phyloP scores from a whole-genome alignment of 2,797 vertebrate genomes.

The Neomorphus geoffroyi region DNA sequence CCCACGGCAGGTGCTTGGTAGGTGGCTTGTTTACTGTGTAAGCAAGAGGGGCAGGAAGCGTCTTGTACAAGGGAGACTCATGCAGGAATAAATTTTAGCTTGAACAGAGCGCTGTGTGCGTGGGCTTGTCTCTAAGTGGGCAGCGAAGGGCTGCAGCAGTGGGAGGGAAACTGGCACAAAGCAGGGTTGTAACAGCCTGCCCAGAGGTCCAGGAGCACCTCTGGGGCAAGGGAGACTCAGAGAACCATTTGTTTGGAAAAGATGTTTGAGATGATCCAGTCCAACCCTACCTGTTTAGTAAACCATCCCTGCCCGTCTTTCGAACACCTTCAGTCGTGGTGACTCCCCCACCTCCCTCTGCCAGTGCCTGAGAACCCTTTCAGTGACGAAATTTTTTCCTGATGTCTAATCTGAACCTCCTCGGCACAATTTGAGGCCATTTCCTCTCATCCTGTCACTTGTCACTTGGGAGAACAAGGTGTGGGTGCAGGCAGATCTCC shows the following conservation, averaged over 20 bases:
- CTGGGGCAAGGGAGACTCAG: background rate
- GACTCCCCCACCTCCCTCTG: no score
- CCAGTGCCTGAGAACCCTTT: no score
- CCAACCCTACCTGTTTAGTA: no score
- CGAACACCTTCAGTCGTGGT: no score
- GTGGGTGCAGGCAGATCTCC: background rate
- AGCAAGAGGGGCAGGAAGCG: slow-evolving; percentile 70
- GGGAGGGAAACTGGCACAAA: background rate
- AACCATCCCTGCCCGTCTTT: no score
- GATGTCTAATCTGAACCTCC: no score
- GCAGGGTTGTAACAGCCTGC: background rate
- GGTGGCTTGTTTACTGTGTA: slow-evolving; percentile 81
- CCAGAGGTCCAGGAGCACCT: background rate
- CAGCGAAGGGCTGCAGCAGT: background rate
- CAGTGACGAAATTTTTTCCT: no score
- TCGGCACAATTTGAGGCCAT: no score
- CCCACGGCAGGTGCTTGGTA: background rate
- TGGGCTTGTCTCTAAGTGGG: background rate
- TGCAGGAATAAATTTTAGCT: slow-evolving; percentile 77
- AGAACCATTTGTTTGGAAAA: no score
- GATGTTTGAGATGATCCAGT: no score
- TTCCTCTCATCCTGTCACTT: no score
- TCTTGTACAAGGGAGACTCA: slow-evolving; percentile 68
- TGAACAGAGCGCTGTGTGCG: background rate
- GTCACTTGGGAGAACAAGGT: no score